These are phyloP conservation scores for Tinea semifulvella DNA, from an alignment of 2,888 invertebrate species.

Conservation along the genomic window DNA sequence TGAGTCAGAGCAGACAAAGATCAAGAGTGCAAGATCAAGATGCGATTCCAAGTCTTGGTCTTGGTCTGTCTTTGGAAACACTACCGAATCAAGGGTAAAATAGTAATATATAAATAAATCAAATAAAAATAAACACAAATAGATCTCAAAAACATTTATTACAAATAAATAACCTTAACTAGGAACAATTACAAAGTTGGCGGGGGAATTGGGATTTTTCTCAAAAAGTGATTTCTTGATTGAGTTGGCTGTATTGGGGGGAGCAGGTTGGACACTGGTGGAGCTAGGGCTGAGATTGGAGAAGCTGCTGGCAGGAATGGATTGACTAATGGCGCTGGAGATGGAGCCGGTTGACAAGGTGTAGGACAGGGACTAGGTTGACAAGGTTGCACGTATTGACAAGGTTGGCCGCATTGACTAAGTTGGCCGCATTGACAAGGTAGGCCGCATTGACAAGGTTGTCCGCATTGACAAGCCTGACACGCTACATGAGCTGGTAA, in stretches of 20 bases:
- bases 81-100: too few species aligned
- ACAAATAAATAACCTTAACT: background rate
- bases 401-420: background rate
- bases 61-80: background rate
- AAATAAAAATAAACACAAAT: background rate
- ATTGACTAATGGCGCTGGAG: constrained; percentile 19
- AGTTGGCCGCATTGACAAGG: background rate
- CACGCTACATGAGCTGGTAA: too few species aligned
- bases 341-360: background rate
- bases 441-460: too few species aligned
- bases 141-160: background rate
- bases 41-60: constrained; percentile 12
- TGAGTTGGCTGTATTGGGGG: constrained; percentile 29
- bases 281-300: constrained; percentile 29
- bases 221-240: constrained; percentile 33
- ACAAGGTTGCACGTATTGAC: too few species aligned
- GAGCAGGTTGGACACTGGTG: constrained; percentile 26
- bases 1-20: too few species aligned
- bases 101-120: too few species aligned
- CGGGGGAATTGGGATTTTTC: constrained; percentile 37
- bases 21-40: too few species aligned
- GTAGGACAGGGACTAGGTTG: too few species aligned
- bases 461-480: too few species aligned
- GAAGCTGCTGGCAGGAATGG: constrained; percentile 34
- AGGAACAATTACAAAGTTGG: constrained; percentile 1